Percentiles rank a stretch among this genome's conserved stretches.
Conservation (phyloP, 2,888 invertebrate genomes). For the Drosophila infuscata region DNA sequence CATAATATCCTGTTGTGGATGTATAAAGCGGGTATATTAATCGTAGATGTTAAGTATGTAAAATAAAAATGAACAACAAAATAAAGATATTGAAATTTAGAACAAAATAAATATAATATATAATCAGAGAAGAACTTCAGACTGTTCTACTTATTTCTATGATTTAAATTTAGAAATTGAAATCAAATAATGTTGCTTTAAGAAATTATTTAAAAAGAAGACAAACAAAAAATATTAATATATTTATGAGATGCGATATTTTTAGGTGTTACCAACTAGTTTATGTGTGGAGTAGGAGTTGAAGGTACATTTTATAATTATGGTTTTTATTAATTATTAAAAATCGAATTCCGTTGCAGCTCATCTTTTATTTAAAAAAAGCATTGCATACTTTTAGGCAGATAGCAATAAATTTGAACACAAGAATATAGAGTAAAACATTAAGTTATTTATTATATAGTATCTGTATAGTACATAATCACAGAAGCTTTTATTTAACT, state of each 20-base stretch:
- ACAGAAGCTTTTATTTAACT: background rate
- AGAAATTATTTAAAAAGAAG: background rate
- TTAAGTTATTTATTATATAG: background rate
- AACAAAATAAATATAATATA: background rate
- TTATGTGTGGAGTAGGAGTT: too few relatives aligned
- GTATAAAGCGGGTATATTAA: background rate
- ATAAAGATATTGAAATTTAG: background rate
- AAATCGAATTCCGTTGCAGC: background rate
- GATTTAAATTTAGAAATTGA: background rate
- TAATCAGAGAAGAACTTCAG: background rate
- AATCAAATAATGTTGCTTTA: background rate
- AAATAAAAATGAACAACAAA: background rate
- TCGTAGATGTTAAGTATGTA: background rate
- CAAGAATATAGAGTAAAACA: too few relatives aligned
- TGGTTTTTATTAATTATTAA: background rate
- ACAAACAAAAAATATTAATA: background rate
- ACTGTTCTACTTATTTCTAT: background rate
- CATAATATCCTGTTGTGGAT: slow-evolving; percentile 15
- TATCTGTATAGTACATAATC: background rate
- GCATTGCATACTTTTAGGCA: slow-evolving; percentile 11
- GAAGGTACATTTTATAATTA: background rate
- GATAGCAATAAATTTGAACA: accelerated
- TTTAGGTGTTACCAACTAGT: background rate
- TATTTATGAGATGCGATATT: background rate
- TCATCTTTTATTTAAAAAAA: background rate